Conservation (phyloP, 2,888 invertebrate species). For the Hemithea aestivaria region DNA sequence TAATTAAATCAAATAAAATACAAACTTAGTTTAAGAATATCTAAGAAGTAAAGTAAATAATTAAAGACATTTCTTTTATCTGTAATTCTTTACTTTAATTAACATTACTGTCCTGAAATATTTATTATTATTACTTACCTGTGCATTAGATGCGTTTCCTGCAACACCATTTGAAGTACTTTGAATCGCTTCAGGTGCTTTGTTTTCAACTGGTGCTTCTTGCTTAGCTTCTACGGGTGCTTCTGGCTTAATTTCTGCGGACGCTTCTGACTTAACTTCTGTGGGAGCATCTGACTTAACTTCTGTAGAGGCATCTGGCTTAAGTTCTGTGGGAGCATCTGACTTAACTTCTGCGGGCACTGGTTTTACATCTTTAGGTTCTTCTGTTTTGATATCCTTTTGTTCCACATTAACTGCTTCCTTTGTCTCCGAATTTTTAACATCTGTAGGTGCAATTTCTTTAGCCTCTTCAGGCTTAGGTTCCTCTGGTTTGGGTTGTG, state of each 20-base stretch:
- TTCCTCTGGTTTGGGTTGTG: conserved; percentile 5
- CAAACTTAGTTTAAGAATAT: no score
- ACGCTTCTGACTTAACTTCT: conserved; percentile 19
- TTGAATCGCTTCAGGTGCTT: neutral
- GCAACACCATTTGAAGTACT: conserved; percentile 7
- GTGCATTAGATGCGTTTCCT: conserved; percentile 15
- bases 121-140: conserved; percentile 10
- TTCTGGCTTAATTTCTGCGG: conserved; percentile 3
- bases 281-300: conserved; percentile 13
- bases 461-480: conserved; percentile 19
- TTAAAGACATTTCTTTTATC: no score
- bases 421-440: no score
- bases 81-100: no score
- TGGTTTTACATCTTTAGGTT: conserved; percentile 9
- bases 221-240: conserved; percentile 10
- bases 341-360: conserved; percentile 10
- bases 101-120: no score
- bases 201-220: conserved; percentile 14
- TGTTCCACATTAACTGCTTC: no score
- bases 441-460: no score
- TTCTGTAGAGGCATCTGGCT: conserved; percentile 6
- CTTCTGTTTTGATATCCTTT: conserved; percentile 9
- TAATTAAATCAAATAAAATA: no score
- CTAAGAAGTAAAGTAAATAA: no score
- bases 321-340: conserved; percentile 4